Percentiles rank a stretch among this genome's conserved stretches.
Conservation (phyloP, 2,888 invertebrate genomes). For the Ariolimax columbianus region DNA sequence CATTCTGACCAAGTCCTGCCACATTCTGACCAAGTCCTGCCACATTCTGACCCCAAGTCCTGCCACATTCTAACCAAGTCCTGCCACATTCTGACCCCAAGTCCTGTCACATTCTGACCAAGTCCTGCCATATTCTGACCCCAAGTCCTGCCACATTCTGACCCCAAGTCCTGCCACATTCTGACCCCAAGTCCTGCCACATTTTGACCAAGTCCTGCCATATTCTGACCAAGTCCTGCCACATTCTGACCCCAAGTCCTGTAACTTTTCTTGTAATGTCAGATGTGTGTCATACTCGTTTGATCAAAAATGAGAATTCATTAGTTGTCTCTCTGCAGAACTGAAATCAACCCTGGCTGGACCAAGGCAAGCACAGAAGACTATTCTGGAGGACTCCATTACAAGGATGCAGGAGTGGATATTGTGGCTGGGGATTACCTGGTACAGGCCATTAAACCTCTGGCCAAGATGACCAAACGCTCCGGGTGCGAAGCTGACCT, state of each 20-base stretch:
- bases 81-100: too few species aligned
- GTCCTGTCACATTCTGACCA: too few species aligned
- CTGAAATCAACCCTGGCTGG: background rate
- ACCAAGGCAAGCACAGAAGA: slow-evolving; percentile 3
- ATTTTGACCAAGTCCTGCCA: too few species aligned
- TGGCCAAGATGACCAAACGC: slow-evolving; percentile 88
- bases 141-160: too few species aligned
- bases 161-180: too few species aligned
- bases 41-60: too few species aligned
- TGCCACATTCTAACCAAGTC: too few species aligned
- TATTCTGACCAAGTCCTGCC: too few species aligned
- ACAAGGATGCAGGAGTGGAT: slow-evolving; percentile 93
- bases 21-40: too few species aligned
- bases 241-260: background rate
- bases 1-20: too few species aligned
- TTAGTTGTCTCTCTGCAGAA: background rate
- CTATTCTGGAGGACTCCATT: slow-evolving; percentile 77
- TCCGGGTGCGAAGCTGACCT: slow-evolving; percentile 89
- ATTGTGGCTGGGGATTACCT: slow-evolving; percentile 93
- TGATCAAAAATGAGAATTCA: background rate
- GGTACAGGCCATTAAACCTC: slow-evolving; percentile 89
- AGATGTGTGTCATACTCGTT: background rate
- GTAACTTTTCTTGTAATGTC: background rate
- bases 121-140: too few species aligned
- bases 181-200: too few species aligned